phyloP scores from a whole-genome alignment of 2,888 invertebrate species.

The Euphydryas editha region DNA sequence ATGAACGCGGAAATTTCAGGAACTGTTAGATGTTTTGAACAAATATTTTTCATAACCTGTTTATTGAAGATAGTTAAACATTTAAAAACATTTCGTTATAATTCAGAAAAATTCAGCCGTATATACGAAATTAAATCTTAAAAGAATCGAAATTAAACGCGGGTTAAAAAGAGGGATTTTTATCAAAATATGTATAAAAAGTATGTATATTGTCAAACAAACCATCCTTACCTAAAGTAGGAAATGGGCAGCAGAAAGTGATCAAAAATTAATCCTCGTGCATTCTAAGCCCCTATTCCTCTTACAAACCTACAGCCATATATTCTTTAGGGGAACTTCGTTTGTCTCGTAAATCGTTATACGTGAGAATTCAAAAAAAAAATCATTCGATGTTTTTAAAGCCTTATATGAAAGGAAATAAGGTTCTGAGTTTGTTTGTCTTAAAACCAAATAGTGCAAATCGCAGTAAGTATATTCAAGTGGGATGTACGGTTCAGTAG shows the following conservation, averaged over 20 bases:
- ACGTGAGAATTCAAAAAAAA: constrained; percentile 22
- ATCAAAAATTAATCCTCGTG: constrained; percentile 31
- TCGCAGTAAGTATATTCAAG: constrained; percentile 29
- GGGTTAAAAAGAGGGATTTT: no score
- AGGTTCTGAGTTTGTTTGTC: constrained; percentile 13
- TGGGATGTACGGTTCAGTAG: constrained; percentile 31
- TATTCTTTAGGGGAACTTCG: constrained; percentile 29
- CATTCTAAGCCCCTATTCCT: constrained; percentile 28
- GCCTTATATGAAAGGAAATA: constrained; percentile 17
- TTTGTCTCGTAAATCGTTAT: constrained; percentile 32
- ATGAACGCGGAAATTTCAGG: no score
- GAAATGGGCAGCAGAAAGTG: constrained; percentile 11
- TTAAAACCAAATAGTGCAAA: constrained; percentile 22
- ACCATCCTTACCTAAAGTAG: background rate
- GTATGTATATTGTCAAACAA: background rate
- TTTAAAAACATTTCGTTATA: no score
- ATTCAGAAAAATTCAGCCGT: no score
- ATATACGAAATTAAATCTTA: no score
- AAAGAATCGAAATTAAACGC: no score
- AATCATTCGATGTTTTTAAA: constrained; percentile 10
- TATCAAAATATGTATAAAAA: no score
- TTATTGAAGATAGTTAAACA: no score
- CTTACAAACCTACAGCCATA: constrained; percentile 31
- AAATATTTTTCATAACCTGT: no score
- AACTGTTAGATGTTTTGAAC: no score